Conservation (phyloP, 1,140 invertebrate genomes). For the Potamilus streckersoni region DNA sequence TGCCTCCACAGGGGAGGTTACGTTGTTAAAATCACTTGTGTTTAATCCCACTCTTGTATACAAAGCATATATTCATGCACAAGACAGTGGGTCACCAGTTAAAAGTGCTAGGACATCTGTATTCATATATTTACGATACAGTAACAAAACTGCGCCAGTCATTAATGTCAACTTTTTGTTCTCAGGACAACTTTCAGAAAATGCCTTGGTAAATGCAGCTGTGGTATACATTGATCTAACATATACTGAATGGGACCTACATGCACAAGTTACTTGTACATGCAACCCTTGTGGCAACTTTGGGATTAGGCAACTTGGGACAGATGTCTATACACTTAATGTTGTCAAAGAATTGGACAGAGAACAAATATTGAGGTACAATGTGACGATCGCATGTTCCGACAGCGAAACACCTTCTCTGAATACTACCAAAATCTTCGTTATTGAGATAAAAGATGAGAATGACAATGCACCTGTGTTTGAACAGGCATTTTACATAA, state of each 20-base stretch:
- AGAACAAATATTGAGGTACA: slow-evolving; percentile 24
- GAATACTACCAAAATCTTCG: slow-evolving; percentile 47
- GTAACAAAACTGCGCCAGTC: slow-evolving; percentile 54
- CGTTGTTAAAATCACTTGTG: slow-evolving; percentile 75
- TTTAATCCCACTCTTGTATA: slow-evolving; percentile 74
- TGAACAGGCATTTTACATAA: slow-evolving; percentile 28
- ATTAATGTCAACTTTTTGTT: slow-evolving; percentile 49
- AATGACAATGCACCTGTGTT: slow-evolving; percentile 59
- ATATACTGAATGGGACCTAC: slow-evolving; percentile 55
- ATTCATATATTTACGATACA: slow-evolving; percentile 49
- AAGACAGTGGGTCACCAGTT: slow-evolving; percentile 43
- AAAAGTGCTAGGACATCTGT: slow-evolving; percentile 39
- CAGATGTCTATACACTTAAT: slow-evolving; percentile 4
- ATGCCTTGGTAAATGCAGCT: slow-evolving; percentile 42
- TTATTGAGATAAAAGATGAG: slow-evolving; percentile 52
- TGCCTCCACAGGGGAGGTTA: slow-evolving; percentile 48
- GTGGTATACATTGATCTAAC: slow-evolving; percentile 56
- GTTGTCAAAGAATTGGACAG: slow-evolving; percentile 30
- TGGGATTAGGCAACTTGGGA: slow-evolving; percentile 1
- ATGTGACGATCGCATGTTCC: slow-evolving; percentile 41
- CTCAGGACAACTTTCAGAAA: slow-evolving; percentile 43
- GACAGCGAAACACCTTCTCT: slow-evolving; percentile 50
- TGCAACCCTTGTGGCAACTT: slow-evolving; percentile 15
- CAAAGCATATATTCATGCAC: slow-evolving; percentile 48
- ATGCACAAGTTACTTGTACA: slow-evolving; percentile 52